Evolutionary conservation across 2,888 invertebrate species (phyloP), one percentile per base, ranked within the genome.

Genomic region (Horisme vitalbata): DNA sequence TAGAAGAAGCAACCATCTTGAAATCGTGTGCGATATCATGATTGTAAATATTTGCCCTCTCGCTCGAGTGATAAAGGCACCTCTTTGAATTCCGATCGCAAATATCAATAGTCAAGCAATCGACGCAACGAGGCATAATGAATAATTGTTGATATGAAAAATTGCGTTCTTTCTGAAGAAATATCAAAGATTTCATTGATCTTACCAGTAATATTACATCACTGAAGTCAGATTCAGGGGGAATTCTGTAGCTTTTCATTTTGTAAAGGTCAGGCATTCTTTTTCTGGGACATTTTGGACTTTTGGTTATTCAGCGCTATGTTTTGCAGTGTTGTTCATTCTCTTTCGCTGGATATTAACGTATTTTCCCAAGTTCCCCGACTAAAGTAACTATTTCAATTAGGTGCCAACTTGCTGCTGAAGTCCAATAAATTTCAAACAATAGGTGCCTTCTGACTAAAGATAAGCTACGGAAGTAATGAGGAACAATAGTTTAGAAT

Each of bases 111-210:
- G 38, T 36, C 41, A 52, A 35, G 46, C n/a, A 45, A 34, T 11
- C 15, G 34, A 49, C 37, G 24, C 44, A 45, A 43, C 18, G 9
- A 10, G 7, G 20, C 45, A 37, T 50, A 21, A 57, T 54, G 52
- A 50, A 47, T 54, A 50, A 55, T 50, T 28, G 39, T 45, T 48
- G 47, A 41, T 24, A 47, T 38, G 45, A 41, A 46, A 50, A 52
- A 41, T 33, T 13, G 4, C 11, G 10, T 27, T 14, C 35, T 11
- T 10, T 34, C 21, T 10, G 21, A 41, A 43, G 39, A 30, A 49
- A 54, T 54, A 46, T 50, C 38, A 46, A 39, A 54, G 41, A 52
- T 49, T 45, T 35, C 37, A 13, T 41, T 31, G 37, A 43, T n/a
- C n/a, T n/a, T n/a, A n/a, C n/a, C 15, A 44, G 34, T 20, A 52